A percentile compares a stretch with the other conserved stretches of the same genome.
These are phyloP conservation scores for Pseudocheirus occidentalis DNA, from an alignment of 2,797 vertebrate genomes.

Conservation along the genomic window DNA sequence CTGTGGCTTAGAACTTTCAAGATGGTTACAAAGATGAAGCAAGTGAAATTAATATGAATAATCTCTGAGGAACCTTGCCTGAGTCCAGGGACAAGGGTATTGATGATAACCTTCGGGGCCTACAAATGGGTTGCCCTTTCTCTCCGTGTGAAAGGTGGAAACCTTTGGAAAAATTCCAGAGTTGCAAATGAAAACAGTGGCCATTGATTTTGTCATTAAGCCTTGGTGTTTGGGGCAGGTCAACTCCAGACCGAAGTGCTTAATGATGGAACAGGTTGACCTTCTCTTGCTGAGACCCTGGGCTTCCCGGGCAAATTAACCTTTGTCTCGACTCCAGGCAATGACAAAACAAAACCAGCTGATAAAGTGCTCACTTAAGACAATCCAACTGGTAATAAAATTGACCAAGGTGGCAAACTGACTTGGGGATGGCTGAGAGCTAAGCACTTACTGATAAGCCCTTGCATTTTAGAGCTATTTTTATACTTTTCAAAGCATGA, in stretches of 20 bases:
- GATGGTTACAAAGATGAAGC: conserved; percentile 3
- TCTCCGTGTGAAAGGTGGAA: conserved; percentile 39
- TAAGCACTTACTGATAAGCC: not conserved
- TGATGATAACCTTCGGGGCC: conserved; percentile 38
- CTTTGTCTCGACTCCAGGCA: conserved; percentile 78
- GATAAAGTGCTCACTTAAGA: conserved; percentile 78
- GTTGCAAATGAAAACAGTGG: conserved; percentile 34
- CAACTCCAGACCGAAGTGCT: conserved; percentile 71
- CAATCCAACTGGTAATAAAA: conserved; percentile 53
- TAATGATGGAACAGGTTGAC: conserved; percentile 81
- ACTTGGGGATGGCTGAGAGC: not conserved
- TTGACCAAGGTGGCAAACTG: not conserved
- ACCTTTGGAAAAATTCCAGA: conserved; percentile 39
- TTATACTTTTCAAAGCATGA: not conserved
- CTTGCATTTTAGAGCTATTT: not conserved
- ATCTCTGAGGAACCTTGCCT: not conserved
- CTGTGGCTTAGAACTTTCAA: conserved; percentile 9
- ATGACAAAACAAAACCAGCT: conserved; percentile 80
- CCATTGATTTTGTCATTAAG: conserved; percentile 72
- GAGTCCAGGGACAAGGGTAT: not conserved
- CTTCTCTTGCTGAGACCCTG: conserved; percentile 78
- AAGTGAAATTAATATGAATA: conserved; percentile 28
- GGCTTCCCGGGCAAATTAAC: conserved; percentile 83
- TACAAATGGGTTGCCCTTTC: conserved; percentile 15
- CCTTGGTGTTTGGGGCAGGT: conserved; percentile 49